Percentiles rank a stretch among this genome's conserved stretches.
These are phyloP conservation scores for Hafferia zeledoni DNA, from an alignment of 2,797 vertebrate species.

Conservation along the genomic window DNA sequence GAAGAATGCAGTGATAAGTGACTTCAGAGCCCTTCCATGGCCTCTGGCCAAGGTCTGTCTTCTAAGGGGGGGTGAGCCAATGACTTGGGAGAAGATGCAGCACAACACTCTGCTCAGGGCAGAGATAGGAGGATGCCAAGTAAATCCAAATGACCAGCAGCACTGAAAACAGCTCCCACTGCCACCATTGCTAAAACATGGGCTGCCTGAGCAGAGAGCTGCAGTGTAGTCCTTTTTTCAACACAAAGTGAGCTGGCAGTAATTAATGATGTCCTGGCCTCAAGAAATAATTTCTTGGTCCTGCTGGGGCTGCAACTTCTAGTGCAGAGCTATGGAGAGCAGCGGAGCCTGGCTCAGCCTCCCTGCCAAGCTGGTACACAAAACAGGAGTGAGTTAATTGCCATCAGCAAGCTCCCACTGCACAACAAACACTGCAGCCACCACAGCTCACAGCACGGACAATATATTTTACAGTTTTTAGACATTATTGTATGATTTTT, in stretches of 20 bases:
- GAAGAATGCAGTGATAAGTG: not conserved
- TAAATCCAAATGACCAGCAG: not conserved
- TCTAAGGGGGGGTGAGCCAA: not conserved
- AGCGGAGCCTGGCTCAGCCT: not conserved
- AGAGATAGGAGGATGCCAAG: not conserved
- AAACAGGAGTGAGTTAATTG: not conserved
- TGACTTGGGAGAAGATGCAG: not conserved
- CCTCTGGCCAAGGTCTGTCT: not conserved
- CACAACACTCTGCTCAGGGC: not conserved
- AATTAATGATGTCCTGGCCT: not conserved
- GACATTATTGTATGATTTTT: no score
- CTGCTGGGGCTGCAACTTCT: not conserved
- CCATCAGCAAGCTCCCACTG: not conserved
- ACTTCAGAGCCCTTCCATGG: not conserved
- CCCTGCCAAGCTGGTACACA: not conserved
- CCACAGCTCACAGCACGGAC: not conserved
- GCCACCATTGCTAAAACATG: not conserved
- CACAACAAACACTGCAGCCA: not conserved
- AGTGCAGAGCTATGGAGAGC: not conserved
- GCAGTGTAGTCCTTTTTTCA: not conserved
- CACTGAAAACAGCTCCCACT: not conserved
- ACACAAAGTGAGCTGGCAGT: not conserved
- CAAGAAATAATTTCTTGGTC: not conserved
- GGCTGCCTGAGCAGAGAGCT: not conserved
- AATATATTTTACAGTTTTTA: rapidly evolving